Percentiles rank a stretch among this genome's conserved stretches.
phyloP scores from a whole-genome alignment of 1,140 invertebrate species.

The Aplysia californica region DNA sequence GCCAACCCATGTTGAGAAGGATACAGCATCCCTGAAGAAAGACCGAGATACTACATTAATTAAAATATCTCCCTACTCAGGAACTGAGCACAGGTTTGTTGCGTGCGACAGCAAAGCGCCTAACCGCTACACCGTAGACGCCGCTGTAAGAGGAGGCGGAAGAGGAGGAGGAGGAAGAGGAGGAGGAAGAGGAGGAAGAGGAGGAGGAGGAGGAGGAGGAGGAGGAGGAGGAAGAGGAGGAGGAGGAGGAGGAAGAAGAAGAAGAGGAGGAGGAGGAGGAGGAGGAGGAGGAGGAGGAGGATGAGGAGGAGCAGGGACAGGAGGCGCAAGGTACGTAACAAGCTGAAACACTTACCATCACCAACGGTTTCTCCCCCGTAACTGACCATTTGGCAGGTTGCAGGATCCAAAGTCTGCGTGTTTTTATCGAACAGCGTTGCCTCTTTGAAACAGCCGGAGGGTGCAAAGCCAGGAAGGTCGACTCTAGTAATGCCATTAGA shows the following conservation, averaged over 20 bases:
- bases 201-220: background rate
- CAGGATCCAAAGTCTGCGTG: slow-evolving; percentile 10
- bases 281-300: background rate
- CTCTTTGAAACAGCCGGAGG: background rate
- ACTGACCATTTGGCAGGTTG: background rate
- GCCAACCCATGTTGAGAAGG: too few species aligned
- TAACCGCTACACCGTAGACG: too few species aligned
- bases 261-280: background rate
- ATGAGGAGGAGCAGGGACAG: background rate
- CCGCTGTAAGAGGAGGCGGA: too few species aligned
- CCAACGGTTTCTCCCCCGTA: too few species aligned
- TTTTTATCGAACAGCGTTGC: slow-evolving; percentile 37
- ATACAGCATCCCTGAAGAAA: too few species aligned
- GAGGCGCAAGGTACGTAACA: background rate
- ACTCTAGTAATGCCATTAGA: background rate
- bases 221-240: background rate
- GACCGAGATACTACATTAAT: background rate
- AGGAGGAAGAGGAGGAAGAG: background rate
- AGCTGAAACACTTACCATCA: too few species aligned
- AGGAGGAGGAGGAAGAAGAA: background rate
- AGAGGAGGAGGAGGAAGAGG: background rate
- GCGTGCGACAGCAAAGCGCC: too few species aligned
- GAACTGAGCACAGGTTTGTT: too few species aligned
- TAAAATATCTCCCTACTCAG: background rate
- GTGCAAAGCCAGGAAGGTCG: background rate